phyloP scores from a whole-genome alignment of 2,797 vertebrate genomes.

The Dallia pectoralis region DNA sequence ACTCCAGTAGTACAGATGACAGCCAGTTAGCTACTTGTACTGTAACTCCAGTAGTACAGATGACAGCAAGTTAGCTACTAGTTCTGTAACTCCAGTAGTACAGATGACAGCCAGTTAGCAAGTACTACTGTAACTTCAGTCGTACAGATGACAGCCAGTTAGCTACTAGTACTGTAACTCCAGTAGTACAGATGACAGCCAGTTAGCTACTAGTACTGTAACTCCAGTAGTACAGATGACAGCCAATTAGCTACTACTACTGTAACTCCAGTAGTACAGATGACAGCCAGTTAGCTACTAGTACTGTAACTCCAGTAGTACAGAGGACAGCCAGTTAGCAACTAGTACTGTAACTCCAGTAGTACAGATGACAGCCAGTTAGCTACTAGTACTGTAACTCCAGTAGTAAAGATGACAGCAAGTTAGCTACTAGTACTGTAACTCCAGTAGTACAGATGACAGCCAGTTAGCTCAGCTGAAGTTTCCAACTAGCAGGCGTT shows the following conservation, averaged over 20 bases:
- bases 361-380: constrained; percentile 32
- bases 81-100: background rate
- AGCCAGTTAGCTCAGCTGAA: background rate
- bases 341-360: background rate
- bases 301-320: background rate
- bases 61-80: constrained; percentile 34
- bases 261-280: background rate
- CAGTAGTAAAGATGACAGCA: constrained; percentile 22
- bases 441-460: background rate
- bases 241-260: constrained; percentile 34
- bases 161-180: constrained; percentile 4
- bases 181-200: constrained; percentile 22
- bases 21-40: constrained; percentile 34
- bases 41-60: background rate
- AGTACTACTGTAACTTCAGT: background rate
- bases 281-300: constrained; percentile 34
- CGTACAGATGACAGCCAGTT: constrained; percentile 32
- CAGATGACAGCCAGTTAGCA: constrained; percentile 35
- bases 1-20: background rate
- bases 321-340: constrained; percentile 35
- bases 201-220: constrained; percentile 24
- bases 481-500: background rate
- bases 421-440: constrained; percentile 24
- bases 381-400: constrained; percentile 4
- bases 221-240: background rate